phyloP scores from a whole-genome alignment of 2,888 invertebrate genomes.

The Aspidapion aeneum region DNA sequence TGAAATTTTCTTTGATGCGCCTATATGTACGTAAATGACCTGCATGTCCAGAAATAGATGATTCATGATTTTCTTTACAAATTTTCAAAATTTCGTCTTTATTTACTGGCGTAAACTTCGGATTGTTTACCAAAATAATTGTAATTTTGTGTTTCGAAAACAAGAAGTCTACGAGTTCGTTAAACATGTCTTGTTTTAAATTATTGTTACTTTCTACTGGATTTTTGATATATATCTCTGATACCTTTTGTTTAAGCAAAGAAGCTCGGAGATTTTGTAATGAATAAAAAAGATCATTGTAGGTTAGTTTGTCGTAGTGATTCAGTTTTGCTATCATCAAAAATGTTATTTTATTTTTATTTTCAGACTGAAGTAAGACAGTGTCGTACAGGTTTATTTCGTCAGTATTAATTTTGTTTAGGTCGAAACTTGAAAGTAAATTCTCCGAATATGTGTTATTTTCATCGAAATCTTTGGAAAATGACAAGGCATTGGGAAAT shows the following conservation, averaged over 20 bases:
- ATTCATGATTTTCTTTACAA: conserved; percentile 28
- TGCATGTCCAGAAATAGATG: conserved; percentile 25
- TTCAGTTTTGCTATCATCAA: too few species aligned
- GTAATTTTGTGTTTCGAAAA: conserved; percentile 22
- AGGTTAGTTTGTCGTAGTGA: conserved; percentile 5
- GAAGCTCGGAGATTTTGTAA: conserved; percentile 10
- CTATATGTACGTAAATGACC: conserved; percentile 31
- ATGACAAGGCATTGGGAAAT: not conserved
- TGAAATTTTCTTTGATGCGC: conserved; percentile 21
- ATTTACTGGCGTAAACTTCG: conserved; percentile 11
- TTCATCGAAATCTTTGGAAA: not conserved
- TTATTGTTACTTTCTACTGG: conserved; percentile 7
- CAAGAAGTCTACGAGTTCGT: conserved; percentile 13
- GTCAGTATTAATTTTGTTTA: too few species aligned
- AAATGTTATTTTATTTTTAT: too few species aligned
- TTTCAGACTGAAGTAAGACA: too few species aligned
- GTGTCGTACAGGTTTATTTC: too few species aligned
- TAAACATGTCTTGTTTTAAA: conserved; percentile 15
- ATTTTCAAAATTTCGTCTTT: conserved; percentile 25
- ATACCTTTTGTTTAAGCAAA: conserved; percentile 15
- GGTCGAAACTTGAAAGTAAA: too few species aligned
- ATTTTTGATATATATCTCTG: conserved; percentile 14
- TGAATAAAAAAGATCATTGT: too few species aligned
- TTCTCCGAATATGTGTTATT: too few species aligned
- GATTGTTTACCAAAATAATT: conserved; percentile 24